Conservation (phyloP, 2,113 vertebrate species). For the Lagenorhynchus albirostris region DNA sequence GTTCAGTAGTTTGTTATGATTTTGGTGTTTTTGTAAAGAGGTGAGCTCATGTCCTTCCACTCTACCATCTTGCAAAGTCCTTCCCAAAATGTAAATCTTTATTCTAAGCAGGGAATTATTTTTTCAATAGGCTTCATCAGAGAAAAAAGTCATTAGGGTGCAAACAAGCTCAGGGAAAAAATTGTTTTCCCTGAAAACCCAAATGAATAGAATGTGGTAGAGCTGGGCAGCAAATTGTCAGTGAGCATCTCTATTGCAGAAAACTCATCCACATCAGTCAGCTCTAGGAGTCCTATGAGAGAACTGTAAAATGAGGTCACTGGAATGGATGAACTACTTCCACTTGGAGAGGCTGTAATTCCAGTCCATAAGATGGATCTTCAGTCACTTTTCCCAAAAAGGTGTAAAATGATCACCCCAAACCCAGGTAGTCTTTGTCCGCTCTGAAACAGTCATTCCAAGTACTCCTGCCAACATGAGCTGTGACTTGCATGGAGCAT, state of each 20-base stretch:
- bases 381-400: slow-evolving; percentile 45
- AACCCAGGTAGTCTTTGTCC: slow-evolving; percentile 35
- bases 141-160: background rate
- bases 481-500: no score
- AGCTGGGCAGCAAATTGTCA: background rate
- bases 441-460: background rate
- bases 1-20: background rate
- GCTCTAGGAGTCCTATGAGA: background rate
- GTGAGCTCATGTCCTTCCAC: background rate
- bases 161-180: background rate
- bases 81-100: background rate
- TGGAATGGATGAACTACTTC: slow-evolving; percentile 51
- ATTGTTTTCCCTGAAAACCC: background rate
- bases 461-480: no score
- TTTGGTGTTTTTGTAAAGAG: background rate
- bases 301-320: slow-evolving; percentile 60
- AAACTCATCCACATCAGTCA: background rate
- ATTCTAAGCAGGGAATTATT: background rate
- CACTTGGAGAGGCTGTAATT: slow-evolving; percentile 19
- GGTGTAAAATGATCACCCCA: slow-evolving; percentile 41
- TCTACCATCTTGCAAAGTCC: background rate
- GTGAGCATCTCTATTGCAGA: background rate
- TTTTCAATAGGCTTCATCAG: background rate
- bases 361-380: background rate
- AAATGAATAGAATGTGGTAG: background rate